Percentiles rank a stretch among this genome's conserved stretches.
phyloP scores from a whole-genome alignment of 2,888 invertebrate species.

The Helicoverpa assulta region DNA sequence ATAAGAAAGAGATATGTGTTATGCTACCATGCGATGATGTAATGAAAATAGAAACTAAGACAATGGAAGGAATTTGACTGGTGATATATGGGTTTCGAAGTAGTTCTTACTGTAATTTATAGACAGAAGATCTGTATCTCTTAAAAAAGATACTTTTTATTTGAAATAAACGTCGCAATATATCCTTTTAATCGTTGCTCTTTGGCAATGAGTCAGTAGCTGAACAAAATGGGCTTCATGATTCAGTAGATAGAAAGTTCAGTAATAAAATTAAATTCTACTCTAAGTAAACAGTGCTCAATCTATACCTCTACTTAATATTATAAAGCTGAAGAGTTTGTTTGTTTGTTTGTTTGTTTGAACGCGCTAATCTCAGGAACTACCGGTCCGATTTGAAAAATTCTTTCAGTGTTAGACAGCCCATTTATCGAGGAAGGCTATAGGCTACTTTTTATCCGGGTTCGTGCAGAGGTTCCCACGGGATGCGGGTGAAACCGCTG shows the following conservation, averaged over 20 bases:
- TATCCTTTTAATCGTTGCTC: slow-evolving; percentile 32
- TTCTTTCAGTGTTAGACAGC: too few relatives aligned
- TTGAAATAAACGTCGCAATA: slow-evolving; percentile 29
- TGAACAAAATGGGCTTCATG: slow-evolving; percentile 21
- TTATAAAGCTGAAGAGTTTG: too few relatives aligned
- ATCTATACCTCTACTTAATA: too few relatives aligned
- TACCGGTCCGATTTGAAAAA: too few relatives aligned
- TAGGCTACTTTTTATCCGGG: too few relatives aligned
- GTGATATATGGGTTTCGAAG: slow-evolving; percentile 5
- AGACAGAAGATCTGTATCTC: slow-evolving; percentile 16
- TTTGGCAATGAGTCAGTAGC: slow-evolving; percentile 30
- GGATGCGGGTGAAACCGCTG: too few relatives aligned
- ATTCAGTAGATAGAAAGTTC: slow-evolving; percentile 16
- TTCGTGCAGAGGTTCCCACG: too few relatives aligned
- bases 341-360: too few relatives aligned
- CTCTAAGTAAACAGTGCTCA: background rate
- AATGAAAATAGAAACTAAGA: background rate
- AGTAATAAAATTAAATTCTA: background rate
- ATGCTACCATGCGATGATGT: slow-evolving; percentile 7
- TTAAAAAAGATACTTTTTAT: slow-evolving; percentile 22
- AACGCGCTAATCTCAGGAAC: too few relatives aligned
- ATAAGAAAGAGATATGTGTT: background rate
- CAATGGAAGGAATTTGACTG: background rate
- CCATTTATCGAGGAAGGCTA: too few relatives aligned
- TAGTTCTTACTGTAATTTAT: background rate